Base-by-base conservation (phyloP, 2,888 invertebrate species). In the Unio delphinus region DNA sequence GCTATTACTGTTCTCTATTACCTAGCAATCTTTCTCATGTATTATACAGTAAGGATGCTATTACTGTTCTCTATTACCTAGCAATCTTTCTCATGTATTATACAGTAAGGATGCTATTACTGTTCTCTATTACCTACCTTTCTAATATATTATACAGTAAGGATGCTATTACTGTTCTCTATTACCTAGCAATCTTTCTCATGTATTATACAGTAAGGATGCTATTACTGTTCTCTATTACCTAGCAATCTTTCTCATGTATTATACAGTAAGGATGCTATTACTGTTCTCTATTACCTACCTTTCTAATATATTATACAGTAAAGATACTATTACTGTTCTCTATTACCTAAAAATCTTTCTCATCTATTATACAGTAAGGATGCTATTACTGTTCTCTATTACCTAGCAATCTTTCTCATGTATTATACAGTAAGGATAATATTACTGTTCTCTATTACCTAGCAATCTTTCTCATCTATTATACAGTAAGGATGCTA, bases 11-110 rank as follows among this genome's bases (percentile, higher is more conserved):
- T 18, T 56, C 18, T 30, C 6, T 7, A 23, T 55, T 89, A 95
- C 95, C 97, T 94, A 75, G 95, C 91, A 74, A 99, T 92, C 92
- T 98, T 98, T 65, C 97, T 92, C 79, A 23, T n/a, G n/a, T 0
- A 15, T 45, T 45, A 45, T 15, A 45, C 45, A 15, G 7, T 8
- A 23, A 23, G 23, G 23, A 23, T 23, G 23, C 0, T 23, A 0
- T 23, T 23, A 0, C 23, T 23, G 23, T 23, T 23, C 23, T 23
- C 23, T 23, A 23, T 23, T 23, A 23, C 23, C 23, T 23, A 23
- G 23, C 23, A 23, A 23, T 23, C 23, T 23, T 23, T 23, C 23
- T 45, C 45, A 45, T 45, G 15, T 11, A 15, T 45, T 45, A 45
- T 15, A 45, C 45, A 15, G 7, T 8, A 15, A 2, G 45, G 45